These are phyloP conservation scores for Phengaris arion DNA, from an alignment of 2,888 invertebrate genomes.

Conservation along the genomic window DNA sequence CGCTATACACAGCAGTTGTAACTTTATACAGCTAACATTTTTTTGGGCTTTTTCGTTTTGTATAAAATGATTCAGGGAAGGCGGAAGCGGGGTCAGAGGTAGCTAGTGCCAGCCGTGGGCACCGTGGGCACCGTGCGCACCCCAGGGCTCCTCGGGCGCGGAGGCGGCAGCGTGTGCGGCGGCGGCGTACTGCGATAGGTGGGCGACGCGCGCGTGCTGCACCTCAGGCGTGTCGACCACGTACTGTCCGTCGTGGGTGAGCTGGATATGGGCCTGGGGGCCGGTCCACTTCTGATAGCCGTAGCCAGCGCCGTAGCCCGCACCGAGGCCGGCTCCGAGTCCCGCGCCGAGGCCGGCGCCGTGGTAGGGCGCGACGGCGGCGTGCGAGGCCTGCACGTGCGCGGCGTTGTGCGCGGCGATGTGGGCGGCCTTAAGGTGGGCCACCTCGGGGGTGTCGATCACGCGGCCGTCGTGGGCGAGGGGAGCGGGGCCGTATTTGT, in stretches of 20 bases:
- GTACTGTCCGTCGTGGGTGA: constrained; percentile 75
- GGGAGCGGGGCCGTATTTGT: constrained; percentile 75
- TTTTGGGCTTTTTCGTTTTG: constrained; percentile 68
- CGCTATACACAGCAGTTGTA: constrained; percentile 69
- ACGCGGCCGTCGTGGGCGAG: constrained; percentile 75
- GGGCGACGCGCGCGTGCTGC: constrained; percentile 71
- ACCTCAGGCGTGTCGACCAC: constrained; percentile 75
- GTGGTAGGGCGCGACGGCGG: constrained; percentile 46
- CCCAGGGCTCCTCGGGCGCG: constrained; percentile 71
- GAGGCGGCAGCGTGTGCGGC: constrained; percentile 72
- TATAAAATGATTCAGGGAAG: constrained; percentile 68
- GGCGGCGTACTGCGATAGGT: constrained; percentile 66
- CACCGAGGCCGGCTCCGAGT: constrained; percentile 54
- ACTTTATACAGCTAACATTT: constrained; percentile 69
- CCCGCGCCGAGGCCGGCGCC: constrained; percentile 49
- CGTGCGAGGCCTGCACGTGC: constrained; percentile 52
- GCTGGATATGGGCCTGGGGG: constrained; percentile 72
- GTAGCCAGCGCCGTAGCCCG: constrained; percentile 56
- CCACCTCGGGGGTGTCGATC: constrained; percentile 77
- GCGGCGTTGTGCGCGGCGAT: constrained; percentile 70
- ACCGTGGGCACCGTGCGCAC: constrained; percentile 46
- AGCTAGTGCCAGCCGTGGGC: constrained; percentile 69
- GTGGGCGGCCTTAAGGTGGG: constrained; percentile 79
- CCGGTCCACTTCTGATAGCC: constrained; percentile 74
- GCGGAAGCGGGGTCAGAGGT: constrained; percentile 57